Evolutionary conservation across 2,888 invertebrate genomes (phyloP).

Genomic region (Sesia bembeciformis): DNA sequence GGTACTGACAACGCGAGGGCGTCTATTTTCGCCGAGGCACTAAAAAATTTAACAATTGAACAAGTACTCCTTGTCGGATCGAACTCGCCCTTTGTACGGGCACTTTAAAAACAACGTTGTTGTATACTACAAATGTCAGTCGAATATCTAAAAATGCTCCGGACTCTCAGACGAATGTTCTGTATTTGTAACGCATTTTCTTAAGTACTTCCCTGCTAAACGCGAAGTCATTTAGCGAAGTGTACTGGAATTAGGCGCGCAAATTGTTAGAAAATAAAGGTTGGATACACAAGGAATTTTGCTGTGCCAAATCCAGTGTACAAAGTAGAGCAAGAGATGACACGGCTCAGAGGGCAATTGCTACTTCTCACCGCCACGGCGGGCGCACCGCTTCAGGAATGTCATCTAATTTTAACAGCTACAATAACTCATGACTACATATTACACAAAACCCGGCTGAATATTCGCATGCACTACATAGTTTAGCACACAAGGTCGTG

Average conservation of each 20-base stretch:
- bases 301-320: no score
- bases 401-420: conserved; percentile 18
- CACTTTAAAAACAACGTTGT: neutral
- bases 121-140: no score
- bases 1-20: neutral
- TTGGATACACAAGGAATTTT: no score
- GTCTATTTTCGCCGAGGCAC: neutral
- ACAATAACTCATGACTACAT: conserved; percentile 14
- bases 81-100: neutral
- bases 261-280: no score
- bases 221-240: no score
- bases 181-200: no score
- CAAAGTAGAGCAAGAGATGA: neutral
- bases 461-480: conserved; percentile 33
- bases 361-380: neutral
- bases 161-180: no score
- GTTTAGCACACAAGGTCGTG: conserved; percentile 15
- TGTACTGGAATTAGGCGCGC: no score
- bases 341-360: neutral
- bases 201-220: no score
- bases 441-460: conserved; percentile 29
- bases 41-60: neutral
- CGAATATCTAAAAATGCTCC: no score
- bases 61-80: neutral
- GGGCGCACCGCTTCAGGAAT: neutral